Conservation (phyloP, 2,888 invertebrate genomes). For the Autographa pulchrina region DNA sequence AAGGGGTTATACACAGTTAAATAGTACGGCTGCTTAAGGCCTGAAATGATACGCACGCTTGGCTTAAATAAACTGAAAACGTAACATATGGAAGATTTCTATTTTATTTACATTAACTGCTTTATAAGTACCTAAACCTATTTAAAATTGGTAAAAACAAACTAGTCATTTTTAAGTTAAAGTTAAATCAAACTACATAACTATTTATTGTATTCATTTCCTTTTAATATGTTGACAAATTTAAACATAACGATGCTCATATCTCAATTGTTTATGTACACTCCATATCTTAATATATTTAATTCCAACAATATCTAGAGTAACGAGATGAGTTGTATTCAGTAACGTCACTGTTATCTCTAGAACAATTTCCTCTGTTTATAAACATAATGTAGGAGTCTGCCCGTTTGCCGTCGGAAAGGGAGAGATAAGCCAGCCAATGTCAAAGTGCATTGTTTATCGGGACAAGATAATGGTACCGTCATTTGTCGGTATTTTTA, state of each 20-base stretch:
- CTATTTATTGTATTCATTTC: no score
- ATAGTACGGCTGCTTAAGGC: no score
- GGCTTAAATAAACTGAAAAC: no score
- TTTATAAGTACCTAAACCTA: no score
- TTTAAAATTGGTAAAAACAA: no score
- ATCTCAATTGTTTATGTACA: neutral
- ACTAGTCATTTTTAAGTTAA: no score
- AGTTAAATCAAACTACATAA: no score
- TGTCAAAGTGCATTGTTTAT: conserved; percentile 71
- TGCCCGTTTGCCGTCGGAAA: conserved; percentile 58
- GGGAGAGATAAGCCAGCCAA: conserved; percentile 68
- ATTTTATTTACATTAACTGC: no score
- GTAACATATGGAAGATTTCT: no score
- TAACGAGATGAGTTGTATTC: conserved; percentile 13
- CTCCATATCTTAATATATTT: neutral
- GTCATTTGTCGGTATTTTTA: conserved; percentile 18
- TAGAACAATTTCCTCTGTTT: conserved; percentile 45
- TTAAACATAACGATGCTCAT: neutral
- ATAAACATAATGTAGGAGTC: conserved; percentile 53
- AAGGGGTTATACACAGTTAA: no score
- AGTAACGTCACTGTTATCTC: conserved; percentile 29
- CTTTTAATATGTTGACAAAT: neutral
- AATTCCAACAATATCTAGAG: neutral
- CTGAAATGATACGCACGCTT: no score
- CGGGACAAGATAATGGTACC: conserved; percentile 49